Conservation (phyloP, 2,113 vertebrate genomes). For the Zosterops hypoxanthus region DNA sequence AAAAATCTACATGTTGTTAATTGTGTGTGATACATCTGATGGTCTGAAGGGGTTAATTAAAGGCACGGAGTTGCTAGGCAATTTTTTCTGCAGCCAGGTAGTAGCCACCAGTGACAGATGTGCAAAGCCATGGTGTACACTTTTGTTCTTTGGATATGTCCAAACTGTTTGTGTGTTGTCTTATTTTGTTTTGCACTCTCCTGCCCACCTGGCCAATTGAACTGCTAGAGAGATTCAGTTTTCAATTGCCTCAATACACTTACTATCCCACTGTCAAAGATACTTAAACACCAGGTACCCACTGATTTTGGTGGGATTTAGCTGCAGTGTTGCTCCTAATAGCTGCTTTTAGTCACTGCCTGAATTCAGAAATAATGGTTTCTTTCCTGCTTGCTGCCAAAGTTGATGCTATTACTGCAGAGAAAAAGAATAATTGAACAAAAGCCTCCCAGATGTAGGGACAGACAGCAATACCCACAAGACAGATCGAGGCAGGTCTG, state of each 20-base stretch:
- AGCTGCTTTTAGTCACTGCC: neutral
- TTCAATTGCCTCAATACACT: neutral
- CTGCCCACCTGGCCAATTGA: neutral
- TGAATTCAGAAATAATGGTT: neutral
- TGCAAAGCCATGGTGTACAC: neutral
- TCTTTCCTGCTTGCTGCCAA: neutral
- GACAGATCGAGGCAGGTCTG: neutral
- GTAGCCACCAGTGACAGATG: neutral
- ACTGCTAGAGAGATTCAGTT: neutral
- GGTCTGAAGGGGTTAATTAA: neutral
- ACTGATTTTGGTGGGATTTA: neutral
- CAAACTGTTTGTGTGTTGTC: neutral
- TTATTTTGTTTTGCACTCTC: neutral
- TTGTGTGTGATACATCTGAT: neutral
- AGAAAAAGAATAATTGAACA: neutral
- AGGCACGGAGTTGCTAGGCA: neutral
- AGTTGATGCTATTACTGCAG: neutral
- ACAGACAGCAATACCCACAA: rapidly evolving
- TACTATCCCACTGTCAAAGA: neutral
- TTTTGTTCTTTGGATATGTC: neutral
- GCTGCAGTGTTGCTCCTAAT: neutral
- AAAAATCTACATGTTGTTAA: neutral
- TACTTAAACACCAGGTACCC: neutral
- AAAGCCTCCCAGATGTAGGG: neutral
- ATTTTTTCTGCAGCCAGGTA: neutral